Evolutionary conservation across 2,797 vertebrate genomes (phyloP).

Genomic region (Gambelia wislizenii): DNA sequence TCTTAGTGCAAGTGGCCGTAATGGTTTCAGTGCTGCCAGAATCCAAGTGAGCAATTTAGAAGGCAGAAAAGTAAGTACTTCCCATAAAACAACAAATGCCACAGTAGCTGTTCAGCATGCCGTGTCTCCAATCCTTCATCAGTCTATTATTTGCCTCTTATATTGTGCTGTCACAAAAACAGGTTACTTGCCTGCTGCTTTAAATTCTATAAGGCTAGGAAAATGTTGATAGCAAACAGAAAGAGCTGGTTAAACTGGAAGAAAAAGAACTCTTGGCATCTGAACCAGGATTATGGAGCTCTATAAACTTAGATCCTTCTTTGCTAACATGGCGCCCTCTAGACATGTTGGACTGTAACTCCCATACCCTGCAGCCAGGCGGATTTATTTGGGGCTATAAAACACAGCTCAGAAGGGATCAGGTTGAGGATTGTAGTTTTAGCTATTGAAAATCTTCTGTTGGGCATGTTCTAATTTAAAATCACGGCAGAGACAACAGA

Average conservation of each 20-base stretch:
- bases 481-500: too few species aligned
- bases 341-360: too few species aligned
- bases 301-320: too few species aligned
- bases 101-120: not conserved
- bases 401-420: too few species aligned
- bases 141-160: slow-evolving; percentile 2
- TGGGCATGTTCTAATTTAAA: too few species aligned
- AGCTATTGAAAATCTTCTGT: too few species aligned
- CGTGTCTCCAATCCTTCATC: not conserved
- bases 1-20: not conserved
- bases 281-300: not conserved
- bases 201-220: not conserved
- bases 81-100: slow-evolving; percentile 19
- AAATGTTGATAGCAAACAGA: not conserved
- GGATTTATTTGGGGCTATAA: too few species aligned
- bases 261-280: not conserved
- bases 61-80: not conserved
- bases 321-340: too few species aligned
- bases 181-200: not conserved
- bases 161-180: not conserved
- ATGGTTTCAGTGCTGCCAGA: not conserved
- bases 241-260: not conserved
- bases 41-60: not conserved
- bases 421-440: too few species aligned
- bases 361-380: too few species aligned